Base-by-base conservation (phyloP, 2,888 invertebrate species). In the Mesochorus sp. region DNA sequence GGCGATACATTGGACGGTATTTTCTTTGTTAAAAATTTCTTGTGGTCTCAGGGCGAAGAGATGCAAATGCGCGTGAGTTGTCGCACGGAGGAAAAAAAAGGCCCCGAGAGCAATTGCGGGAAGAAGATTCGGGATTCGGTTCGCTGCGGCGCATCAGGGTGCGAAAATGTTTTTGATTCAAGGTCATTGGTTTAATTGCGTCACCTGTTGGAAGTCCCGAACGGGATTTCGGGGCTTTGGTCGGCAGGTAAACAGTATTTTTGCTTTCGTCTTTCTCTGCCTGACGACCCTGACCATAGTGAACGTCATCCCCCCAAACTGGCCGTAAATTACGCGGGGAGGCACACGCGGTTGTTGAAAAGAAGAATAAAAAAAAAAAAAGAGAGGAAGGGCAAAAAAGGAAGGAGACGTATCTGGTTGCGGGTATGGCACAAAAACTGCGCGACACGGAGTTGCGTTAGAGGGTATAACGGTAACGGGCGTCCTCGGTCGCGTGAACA, bases 111-210 rank as follows among this genome's bases (percentile, higher is more conserved):
- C 28, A 55, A 61, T 67, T 21, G n/a, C 39, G 42, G 21, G 49
- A 53, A 5, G 34, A 37, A 53, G 39, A 47, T 19, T 67, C 55
- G 21, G 55, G 17, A 68, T 42, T 44, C 62, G 42, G 64, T 67
- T 67, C 53, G 55, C 55, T 37, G 12, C 28, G 59, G 77, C 76
- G 72, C 44, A 44, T 76, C 79, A 75, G 83, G 86, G 85, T 85
- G 87, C 81, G 80, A 85, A 87, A 87, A 87, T 76, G 82, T 83
- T 87, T 89, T 88, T 82, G 70, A 88, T 84, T 85, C 89, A 88
- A 90, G 90, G 90, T 75, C 79, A 47, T 88, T 88, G 79, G 76
- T 82, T 83, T 84, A 85, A 88, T 89, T 88, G 88, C 89, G 82
- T 89, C 90, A 90, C 90, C 89, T 90, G 89, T 87, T 83, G 80